Percentiles rank a stretch among this genome's conserved stretches.
phyloP scores from a whole-genome alignment of 1,140 invertebrate genomes.

The Ceratina calcarata region DNA sequence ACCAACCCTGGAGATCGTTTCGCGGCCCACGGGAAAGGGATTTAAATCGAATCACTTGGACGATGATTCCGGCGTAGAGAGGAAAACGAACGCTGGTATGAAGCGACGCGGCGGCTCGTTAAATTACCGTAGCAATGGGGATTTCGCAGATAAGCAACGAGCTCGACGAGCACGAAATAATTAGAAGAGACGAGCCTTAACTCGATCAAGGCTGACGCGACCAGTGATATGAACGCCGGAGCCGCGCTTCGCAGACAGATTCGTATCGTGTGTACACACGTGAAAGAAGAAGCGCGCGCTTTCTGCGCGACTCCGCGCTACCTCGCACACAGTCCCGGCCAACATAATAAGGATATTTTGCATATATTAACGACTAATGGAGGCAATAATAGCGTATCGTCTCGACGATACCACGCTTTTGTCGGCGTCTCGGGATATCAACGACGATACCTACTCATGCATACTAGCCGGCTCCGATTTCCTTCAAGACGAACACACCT shows the following conservation, averaged over 20 bases:
- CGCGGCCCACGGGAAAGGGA: conserved; percentile 7
- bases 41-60: conserved; percentile 30
- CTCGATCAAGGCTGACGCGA: conserved; percentile 45
- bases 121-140: conserved; percentile 53
- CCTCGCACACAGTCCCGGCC: conserved; percentile 29
- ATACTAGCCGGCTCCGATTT: conserved; percentile 12
- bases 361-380: conserved; percentile 78
- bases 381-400: conserved; percentile 65
- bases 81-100: conserved; percentile 11
- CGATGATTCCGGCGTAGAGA: conserved; percentile 5
- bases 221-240: conserved; percentile 34
- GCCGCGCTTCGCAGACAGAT: conserved; percentile 62
- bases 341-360: conserved; percentile 78
- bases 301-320: conserved; percentile 35
- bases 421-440: conserved; percentile 51
- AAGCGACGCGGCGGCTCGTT: conserved; percentile 40
- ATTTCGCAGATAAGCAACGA: conserved; percentile 52
- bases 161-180: conserved; percentile 62
- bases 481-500: conserved; percentile 36
- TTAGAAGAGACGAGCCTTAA: conserved; percentile 64
- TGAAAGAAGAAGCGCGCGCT: conserved; percentile 44
- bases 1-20: conserved; percentile 28
- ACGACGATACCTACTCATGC: conserved; percentile 27
- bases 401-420: conserved; percentile 55
- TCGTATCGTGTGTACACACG: conserved; percentile 64